These are phyloP conservation scores for Automeris io DNA, from an alignment of 2,888 invertebrate species.

Conservation along the genomic window DNA sequence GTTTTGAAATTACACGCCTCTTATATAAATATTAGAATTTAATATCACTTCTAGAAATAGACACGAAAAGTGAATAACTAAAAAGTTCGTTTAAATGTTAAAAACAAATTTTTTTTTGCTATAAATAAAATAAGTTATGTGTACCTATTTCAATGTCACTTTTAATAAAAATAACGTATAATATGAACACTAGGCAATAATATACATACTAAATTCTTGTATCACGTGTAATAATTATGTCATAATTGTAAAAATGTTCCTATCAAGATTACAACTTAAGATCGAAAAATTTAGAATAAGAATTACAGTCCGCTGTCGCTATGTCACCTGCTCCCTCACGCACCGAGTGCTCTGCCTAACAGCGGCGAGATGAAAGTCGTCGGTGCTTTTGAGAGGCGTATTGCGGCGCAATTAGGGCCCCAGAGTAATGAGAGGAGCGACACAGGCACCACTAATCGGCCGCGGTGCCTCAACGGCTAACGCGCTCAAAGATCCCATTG, in stretches of 20 bases:
- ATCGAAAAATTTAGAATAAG: no score
- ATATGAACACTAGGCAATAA: no score
- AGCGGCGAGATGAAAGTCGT: slow-evolving; percentile 68
- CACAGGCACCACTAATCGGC: slow-evolving; percentile 68
- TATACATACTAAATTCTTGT: no score
- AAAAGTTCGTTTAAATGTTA: not conserved
- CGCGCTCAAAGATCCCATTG: slow-evolving; percentile 4
- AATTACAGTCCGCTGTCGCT: slow-evolving; percentile 14
- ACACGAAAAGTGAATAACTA: not conserved
- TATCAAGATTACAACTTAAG: no score
- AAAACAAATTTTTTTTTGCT: slow-evolving; percentile 1
- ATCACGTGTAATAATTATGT: no score
- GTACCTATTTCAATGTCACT: no score
- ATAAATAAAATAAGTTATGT: no score
- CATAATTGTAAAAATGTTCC: no score
- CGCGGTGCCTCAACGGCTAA: slow-evolving; percentile 28
- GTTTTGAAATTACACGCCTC: no score
- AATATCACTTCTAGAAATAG: not conserved
- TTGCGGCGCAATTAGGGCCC: slow-evolving; percentile 63
- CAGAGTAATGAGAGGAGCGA: slow-evolving; percentile 69
- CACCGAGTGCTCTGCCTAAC: slow-evolving; percentile 18
- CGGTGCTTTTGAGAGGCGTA: slow-evolving; percentile 64
- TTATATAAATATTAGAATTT: no score
- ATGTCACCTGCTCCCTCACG: slow-evolving; percentile 19
- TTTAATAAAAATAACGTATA: no score